phyloP scores from a whole-genome alignment of 2,888 invertebrate species.

The Brachyptera putata region DNA sequence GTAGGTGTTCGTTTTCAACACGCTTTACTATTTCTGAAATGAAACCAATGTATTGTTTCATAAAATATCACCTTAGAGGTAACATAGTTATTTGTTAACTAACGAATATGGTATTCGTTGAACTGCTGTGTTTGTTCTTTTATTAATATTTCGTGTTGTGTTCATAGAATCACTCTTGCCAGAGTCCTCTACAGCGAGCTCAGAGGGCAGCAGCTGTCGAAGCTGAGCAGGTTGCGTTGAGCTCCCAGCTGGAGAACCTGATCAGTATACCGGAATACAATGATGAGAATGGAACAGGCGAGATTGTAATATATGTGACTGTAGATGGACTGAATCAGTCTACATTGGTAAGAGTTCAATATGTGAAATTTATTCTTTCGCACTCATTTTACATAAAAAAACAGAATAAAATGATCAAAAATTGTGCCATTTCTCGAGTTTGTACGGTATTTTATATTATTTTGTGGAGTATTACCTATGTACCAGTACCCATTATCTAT shows the following conservation, averaged over 20 bases:
- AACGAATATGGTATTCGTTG: neutral
- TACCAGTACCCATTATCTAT: no score
- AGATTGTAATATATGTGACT: neutral
- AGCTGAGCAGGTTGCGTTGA: constrained; percentile 7
- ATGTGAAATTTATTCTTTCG: no score
- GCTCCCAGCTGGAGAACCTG: constrained; percentile 10
- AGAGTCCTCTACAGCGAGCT: no score
- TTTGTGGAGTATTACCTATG: no score
- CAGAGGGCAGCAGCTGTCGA: neutral
- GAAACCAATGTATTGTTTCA: neutral
- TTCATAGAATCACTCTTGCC: constrained; percentile 19
- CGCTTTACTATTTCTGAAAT: no score
- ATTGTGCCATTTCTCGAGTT: no score
- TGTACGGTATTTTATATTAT: no score
- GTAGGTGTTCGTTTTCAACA: no score
- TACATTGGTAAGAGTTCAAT: neutral
- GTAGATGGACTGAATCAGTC: neutral
- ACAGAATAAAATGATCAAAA: no score
- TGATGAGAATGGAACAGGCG: neutral
- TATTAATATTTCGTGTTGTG: neutral
- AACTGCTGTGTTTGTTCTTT: neutral
- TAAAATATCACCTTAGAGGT: neutral
- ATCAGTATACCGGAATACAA: no score
- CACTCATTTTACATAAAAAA: no score
- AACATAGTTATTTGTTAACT: neutral